Conservation (phyloP, 2,888 invertebrate species). For the Ophion obscuratus region DNA sequence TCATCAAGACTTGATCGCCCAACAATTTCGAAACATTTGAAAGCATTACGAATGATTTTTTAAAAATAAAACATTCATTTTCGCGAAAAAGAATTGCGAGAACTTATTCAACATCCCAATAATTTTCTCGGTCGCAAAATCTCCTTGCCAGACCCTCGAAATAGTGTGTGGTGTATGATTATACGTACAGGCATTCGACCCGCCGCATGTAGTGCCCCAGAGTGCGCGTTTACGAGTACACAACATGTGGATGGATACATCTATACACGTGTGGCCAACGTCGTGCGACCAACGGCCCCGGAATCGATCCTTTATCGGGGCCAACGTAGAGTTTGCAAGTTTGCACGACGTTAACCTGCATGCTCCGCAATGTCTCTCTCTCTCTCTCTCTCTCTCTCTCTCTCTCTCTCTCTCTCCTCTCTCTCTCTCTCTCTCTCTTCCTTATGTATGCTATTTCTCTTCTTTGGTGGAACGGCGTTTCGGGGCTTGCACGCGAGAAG, state of each 20-base stretch:
- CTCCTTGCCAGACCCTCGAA: background rate
- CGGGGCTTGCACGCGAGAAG: conserved; percentile 60
- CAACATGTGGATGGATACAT: background rate
- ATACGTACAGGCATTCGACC: conserved; percentile 38
- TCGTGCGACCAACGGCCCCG: conserved; percentile 61
- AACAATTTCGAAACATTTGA: too few relatives aligned
- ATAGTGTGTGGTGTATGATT: background rate
- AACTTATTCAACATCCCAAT: too few relatives aligned
- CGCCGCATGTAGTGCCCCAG: background rate
- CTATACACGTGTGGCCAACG: background rate
- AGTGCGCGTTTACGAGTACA: conserved; percentile 15
- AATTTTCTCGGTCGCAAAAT: background rate
- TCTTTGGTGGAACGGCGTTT: conserved; percentile 38
- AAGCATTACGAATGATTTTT: too few relatives aligned
- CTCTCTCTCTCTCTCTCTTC: background rate
- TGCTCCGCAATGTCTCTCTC: conserved; percentile 26
- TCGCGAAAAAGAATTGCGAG: too few relatives aligned
- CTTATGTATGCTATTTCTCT: background rate
- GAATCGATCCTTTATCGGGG: conserved; percentile 63
- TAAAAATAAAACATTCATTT: too few relatives aligned
- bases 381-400: conserved; percentile 5
- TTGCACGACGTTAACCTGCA: conserved; percentile 61
- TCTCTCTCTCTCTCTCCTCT: conserved; percentile 1
- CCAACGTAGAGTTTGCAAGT: conserved; percentile 57
- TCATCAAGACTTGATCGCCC: too few relatives aligned